phyloP scores from a whole-genome alignment of 2,113 vertebrate genomes.

The Morone saxatilis region DNA sequence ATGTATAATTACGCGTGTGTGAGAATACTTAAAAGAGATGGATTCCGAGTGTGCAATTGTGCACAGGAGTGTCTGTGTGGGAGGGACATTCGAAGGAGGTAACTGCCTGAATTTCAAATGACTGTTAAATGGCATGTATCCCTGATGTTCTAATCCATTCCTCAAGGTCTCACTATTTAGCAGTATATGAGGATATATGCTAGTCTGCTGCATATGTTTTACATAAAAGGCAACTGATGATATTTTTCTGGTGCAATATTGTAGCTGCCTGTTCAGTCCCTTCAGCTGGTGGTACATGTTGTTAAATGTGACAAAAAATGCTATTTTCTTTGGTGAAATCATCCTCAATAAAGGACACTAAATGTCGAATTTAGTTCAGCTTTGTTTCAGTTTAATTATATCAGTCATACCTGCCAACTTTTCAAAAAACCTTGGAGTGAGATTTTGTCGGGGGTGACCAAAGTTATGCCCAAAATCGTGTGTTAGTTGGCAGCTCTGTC shows the following conservation, averaged over 20 bases:
- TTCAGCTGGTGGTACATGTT: background rate
- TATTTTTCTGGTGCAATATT: background rate
- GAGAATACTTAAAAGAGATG: conserved; percentile 17
- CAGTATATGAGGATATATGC: background rate
- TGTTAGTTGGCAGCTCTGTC: no score
- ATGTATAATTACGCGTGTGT: conserved; percentile 21
- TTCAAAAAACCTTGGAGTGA: no score
- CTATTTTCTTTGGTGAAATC: background rate
- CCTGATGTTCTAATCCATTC: conserved; percentile 30
- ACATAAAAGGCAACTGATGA: conserved; percentile 6
- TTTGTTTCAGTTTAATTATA: background rate
- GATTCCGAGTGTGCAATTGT: conserved; percentile 29
- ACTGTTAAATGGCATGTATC: conserved; percentile 31
- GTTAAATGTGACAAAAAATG: background rate
- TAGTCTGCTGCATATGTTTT: conserved; percentile 28
- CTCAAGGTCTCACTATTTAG: conserved; percentile 34
- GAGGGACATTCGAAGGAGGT: conserved; percentile 11
- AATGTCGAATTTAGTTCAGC: background rate
- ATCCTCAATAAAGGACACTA: background rate
- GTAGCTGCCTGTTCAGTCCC: background rate
- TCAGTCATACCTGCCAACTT: no score
- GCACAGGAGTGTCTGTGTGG: conserved; percentile 23
- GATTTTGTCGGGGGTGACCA: no score
- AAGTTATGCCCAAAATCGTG: no score
- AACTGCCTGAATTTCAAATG: conserved; percentile 49